Conservation (phyloP, 2,888 invertebrate genomes). For the Drosophila setosimentum region DNA sequence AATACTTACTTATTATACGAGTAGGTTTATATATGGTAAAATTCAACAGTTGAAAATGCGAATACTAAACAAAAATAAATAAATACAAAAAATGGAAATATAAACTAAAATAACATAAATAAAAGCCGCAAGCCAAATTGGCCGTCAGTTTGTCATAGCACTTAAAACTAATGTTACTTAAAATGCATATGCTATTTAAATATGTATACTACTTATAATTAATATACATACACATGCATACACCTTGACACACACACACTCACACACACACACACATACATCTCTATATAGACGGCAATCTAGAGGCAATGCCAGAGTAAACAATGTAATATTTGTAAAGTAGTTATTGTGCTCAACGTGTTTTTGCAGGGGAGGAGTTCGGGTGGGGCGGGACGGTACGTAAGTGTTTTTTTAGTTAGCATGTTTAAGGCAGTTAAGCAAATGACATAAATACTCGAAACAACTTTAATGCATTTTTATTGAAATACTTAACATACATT, state of each 20-base stretch:
- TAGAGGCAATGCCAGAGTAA: constrained; percentile 60
- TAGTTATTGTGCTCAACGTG: constrained; percentile 67
- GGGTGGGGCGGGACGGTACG: not conserved
- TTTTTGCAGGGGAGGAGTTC: constrained; percentile 19
- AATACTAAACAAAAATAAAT: constrained; percentile 36
- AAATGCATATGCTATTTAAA: constrained; percentile 39
- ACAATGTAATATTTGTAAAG: constrained; percentile 73
- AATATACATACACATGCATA: constrained; percentile 20
- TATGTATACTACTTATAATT: constrained; percentile 45
- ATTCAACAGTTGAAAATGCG: constrained; percentile 41
- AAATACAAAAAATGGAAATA: not conserved
- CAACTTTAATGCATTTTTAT: constrained; percentile 75
- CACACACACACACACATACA: constrained; percentile 12
- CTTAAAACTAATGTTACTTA: constrained; percentile 67
- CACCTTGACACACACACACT: constrained; percentile 6
- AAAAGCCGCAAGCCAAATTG: constrained; percentile 65
- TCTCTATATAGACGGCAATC: constrained; percentile 41
- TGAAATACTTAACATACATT: constrained; percentile 52
- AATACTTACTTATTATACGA: constrained; percentile 36
- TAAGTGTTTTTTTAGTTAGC: constrained; percentile 60
- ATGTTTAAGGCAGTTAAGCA: constrained; percentile 62
- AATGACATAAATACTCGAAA: constrained; percentile 77
- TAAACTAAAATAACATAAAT: constrained; percentile 12
- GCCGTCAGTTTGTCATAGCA: constrained; percentile 72
- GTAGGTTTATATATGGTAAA: constrained; percentile 40